Conservation (phyloP, 2,113 vertebrate genomes). For the Dinomys branickii region DNA sequence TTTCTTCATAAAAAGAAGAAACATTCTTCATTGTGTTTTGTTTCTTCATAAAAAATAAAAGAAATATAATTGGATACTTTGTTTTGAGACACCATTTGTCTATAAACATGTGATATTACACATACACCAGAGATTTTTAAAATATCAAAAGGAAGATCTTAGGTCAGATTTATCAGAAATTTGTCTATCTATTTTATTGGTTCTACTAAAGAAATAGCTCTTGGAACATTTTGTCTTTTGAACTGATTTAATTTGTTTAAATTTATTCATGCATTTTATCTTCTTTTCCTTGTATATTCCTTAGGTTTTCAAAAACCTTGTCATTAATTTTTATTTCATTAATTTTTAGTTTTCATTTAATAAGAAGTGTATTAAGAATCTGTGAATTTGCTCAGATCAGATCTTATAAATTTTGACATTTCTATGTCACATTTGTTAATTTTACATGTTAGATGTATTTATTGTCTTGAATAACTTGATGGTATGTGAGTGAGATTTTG, state of each 20-base stretch:
- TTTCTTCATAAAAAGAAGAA: not conserved
- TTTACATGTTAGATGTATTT: not conserved
- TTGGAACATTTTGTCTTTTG: not conserved
- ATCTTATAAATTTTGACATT: not conserved
- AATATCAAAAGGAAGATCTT: constrained; percentile 14
- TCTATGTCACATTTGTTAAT: not conserved
- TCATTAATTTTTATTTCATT: not conserved
- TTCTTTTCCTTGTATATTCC: not conserved
- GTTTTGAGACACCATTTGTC: not conserved
- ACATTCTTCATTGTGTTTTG: not conserved
- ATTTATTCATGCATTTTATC: not conserved
- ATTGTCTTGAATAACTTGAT: not conserved
- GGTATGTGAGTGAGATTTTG: not conserved
- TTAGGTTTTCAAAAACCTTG: not conserved
- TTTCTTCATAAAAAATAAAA: constrained; percentile 29
- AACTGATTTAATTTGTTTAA: constrained; percentile 33
- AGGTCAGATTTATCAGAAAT: not conserved
- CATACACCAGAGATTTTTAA: not conserved
- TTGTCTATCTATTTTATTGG: not conserved
- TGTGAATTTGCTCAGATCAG: not conserved
- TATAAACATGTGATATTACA: not conserved
- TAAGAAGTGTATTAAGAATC: not conserved
- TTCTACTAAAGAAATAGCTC: not conserved
- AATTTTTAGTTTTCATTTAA: constrained; percentile 26
- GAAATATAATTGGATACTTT: not conserved